Conservation (phyloP, 2,888 invertebrate species). For the Drosophila mercatorum region DNA sequence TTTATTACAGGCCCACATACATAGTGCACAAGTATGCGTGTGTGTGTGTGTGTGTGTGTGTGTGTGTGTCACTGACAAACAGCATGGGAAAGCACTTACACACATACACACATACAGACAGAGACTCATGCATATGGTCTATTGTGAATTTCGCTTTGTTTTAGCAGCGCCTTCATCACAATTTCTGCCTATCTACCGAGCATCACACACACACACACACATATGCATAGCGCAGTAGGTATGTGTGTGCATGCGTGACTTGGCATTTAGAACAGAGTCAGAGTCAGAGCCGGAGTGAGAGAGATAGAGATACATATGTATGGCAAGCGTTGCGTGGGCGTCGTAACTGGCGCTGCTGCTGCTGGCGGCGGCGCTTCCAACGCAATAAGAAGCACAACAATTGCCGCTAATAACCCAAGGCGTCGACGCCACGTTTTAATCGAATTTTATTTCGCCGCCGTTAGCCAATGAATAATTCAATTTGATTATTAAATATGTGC, state of each 20-base stretch:
- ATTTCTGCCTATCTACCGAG: constrained; percentile 36
- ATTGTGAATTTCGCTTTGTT: constrained; percentile 48
- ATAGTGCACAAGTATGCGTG: constrained; percentile 5
- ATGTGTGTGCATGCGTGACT: constrained; percentile 50
- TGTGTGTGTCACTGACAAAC: constrained; percentile 21
- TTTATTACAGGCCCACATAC: constrained; percentile 59
- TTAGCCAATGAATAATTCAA: constrained; percentile 80
- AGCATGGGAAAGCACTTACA: constrained; percentile 37
- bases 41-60: constrained; percentile 10
- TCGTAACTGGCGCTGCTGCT: constrained; percentile 36
- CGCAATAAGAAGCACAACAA: constrained; percentile 70
- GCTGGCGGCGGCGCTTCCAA: constrained; percentile 48
- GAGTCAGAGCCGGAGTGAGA: constrained; percentile 18
- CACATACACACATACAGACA: constrained; percentile 9
- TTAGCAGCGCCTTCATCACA: constrained; percentile 36
- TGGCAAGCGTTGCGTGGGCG: constrained; percentile 46
- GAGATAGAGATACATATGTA: constrained; percentile 1
- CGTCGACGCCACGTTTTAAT: constrained; percentile 68
- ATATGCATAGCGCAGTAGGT: neutral
- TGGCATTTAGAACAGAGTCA: constrained; percentile 50
- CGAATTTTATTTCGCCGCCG: constrained; percentile 80
- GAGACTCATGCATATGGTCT: constrained; percentile 26
- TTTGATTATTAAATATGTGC: constrained; percentile 74
- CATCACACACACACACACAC: constrained; percentile 10
- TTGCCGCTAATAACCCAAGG: constrained; percentile 78